Percentiles rank a stretch among this genome's conserved stretches.
phyloP scores from a whole-genome alignment of 2,113 vertebrate genomes.

The Shinisaurus crocodilurus region DNA sequence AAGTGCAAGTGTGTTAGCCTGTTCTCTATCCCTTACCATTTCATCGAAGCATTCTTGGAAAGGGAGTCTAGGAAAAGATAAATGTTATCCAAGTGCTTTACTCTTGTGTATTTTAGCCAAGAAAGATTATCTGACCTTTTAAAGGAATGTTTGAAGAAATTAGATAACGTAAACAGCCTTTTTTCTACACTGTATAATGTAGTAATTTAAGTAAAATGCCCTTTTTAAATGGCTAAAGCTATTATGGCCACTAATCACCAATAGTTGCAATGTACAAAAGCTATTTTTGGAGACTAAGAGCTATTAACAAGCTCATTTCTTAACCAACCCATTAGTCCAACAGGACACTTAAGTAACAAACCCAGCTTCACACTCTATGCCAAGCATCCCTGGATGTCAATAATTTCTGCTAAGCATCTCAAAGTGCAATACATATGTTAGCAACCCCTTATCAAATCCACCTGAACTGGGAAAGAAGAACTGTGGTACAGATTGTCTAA shows the following conservation, averaged over 20 bases:
- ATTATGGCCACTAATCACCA: conserved; percentile 32
- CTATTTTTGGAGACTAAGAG: conserved; percentile 23
- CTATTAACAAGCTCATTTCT: not conserved
- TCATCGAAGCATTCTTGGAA: conserved; percentile 47
- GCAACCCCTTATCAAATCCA: not conserved
- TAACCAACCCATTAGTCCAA: not conserved
- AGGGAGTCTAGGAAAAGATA: conserved; percentile 22
- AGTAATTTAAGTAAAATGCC: conserved; percentile 4
- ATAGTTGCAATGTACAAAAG: conserved; percentile 21
- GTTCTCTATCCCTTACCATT: conserved; percentile 29
- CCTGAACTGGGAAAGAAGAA: not conserved
- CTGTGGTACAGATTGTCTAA: not conserved
- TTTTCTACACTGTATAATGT: not conserved
- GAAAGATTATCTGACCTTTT: conserved; percentile 38
- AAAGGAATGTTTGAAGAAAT: conserved; percentile 36
- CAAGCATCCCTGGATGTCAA: not conserved
- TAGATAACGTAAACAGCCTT: conserved; percentile 19
- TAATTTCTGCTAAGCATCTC: not conserved
- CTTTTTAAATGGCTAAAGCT: conserved; percentile 12
- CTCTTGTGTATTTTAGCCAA: conserved; percentile 38
- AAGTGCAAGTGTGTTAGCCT: not conserved
- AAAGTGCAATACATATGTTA: not conserved
- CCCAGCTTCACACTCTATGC: not conserved
- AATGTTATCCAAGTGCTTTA: conserved; percentile 36
- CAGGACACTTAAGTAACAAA: not conserved